Evolutionary conservation across 1,140 invertebrate species (phyloP).

Genomic region (Sitophilus oryzae): DNA sequence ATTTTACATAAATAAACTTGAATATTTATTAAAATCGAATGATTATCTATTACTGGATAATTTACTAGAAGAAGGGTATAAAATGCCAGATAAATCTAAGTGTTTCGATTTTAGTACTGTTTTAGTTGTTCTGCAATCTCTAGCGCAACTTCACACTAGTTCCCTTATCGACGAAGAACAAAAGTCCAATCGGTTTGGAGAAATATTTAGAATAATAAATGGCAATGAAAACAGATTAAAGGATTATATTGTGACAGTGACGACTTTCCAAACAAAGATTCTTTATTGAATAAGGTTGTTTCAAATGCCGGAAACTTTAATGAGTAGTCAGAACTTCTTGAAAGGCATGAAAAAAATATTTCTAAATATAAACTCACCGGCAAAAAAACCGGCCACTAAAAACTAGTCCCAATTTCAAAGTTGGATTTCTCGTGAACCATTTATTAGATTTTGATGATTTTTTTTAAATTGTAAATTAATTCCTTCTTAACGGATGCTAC

Average conservation of each 20-base stretch:
- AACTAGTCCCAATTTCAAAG: too few relatives aligned
- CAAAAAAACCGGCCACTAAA: too few relatives aligned
- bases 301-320: conserved; percentile 14
- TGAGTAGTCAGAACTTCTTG: neutral
- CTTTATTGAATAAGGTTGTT: conserved; percentile 25
- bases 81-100: conserved; percentile 26
- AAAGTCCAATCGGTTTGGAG: conserved; percentile 21
- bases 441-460: too few relatives aligned
- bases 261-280: conserved; percentile 20
- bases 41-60: conserved; percentile 32
- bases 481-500: too few relatives aligned
- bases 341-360: conserved; percentile 1
- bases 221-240: conserved; percentile 25
- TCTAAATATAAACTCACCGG: too few relatives aligned
- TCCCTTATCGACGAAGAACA: conserved; percentile 40
- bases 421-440: too few relatives aligned
- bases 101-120: conserved; percentile 33
- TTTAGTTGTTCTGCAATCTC: conserved; percentile 29
- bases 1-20: too few relatives aligned
- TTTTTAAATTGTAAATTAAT: too few relatives aligned
- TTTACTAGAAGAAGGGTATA: conserved; percentile 31
- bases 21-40: too few relatives aligned
- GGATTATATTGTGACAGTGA: conserved; percentile 14
- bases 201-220: conserved; percentile 5
- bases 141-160: conserved; percentile 42